A percentile compares a stretch with the other conserved stretches of the same genome.
Conservation (phyloP, 2,797 vertebrate species). For the Onychomys leucogaster region DNA sequence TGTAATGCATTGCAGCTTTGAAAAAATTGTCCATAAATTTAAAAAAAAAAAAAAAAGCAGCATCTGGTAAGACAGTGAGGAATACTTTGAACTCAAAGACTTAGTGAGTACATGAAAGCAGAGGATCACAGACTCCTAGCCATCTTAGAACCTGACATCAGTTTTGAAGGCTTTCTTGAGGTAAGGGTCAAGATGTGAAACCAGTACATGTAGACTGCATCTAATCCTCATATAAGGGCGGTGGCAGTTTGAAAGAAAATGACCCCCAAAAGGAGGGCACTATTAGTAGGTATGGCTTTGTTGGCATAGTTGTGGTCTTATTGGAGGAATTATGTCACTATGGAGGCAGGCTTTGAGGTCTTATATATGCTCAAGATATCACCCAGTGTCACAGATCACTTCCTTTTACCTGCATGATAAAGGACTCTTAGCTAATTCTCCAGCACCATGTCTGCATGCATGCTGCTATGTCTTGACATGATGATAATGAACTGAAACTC, state of each 20-base stretch:
- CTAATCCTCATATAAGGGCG: no score
- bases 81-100: not conserved
- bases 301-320: not conserved
- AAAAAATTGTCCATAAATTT: not conserved
- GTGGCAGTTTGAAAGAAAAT: no score
- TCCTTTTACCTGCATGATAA: not conserved
- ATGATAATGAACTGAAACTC: not conserved
- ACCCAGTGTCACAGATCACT: not conserved
- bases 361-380: not conserved
- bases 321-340: not conserved
- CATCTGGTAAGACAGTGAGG: not conserved
- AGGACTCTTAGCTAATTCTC: not conserved
- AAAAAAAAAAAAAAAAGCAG: not conserved
- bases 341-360: not conserved
- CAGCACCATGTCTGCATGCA: not conserved
- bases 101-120: not conserved
- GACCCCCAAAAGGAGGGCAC: no score
- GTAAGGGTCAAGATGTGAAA: not conserved
- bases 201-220: not conserved
- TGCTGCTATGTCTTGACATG: not conserved
- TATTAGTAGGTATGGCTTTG: not conserved
- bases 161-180: not conserved
- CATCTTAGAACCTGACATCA: not conserved
- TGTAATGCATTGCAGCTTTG: not conserved
- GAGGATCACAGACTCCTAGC: not conserved